A percentile compares a stretch with the other conserved stretches of the same genome.
Conservation (phyloP, 1,140 invertebrate species). For the Orchesella cincta region DNA sequence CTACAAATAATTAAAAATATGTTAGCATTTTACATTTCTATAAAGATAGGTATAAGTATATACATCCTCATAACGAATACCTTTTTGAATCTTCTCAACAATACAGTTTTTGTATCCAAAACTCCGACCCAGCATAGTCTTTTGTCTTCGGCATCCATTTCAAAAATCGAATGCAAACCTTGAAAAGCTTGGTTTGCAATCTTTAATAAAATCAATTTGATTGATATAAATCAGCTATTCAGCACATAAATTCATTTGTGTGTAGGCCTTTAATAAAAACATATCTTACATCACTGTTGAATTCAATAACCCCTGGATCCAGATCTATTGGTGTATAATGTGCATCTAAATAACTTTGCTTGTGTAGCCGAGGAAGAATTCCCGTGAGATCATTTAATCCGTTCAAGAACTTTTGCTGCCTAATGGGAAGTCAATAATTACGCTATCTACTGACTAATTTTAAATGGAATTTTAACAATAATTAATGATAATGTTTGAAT, state of each 20-base stretch:
- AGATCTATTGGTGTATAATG: not conserved
- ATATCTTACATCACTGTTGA: too few relatives aligned
- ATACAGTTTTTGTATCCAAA: not conserved
- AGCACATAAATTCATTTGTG: too few relatives aligned
- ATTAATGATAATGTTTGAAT: too few relatives aligned
- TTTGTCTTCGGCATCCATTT: not conserved
- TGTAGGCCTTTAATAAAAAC: too few relatives aligned
- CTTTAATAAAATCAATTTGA: constrained; percentile 1
- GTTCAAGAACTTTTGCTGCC: not conserved
- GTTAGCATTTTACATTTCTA: not conserved
- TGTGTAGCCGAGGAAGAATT: not conserved
- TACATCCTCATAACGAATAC: too few relatives aligned
- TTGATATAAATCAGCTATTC: too few relatives aligned
- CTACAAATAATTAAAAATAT: constrained; percentile 8
- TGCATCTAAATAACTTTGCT: not conserved
- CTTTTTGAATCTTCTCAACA: not conserved
- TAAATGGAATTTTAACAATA: too few relatives aligned
- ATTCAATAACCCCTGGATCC: not conserved
- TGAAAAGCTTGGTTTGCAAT: not conserved
- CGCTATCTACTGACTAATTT: too few relatives aligned
- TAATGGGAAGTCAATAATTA: too few relatives aligned
- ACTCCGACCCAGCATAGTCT: constrained; percentile 15
- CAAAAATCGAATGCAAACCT: not conserved
- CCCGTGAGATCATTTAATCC: constrained; percentile 3
- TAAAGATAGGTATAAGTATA: too few relatives aligned